Evolutionary conservation across 2,888 invertebrate species (phyloP).

Genomic region (Athalia rosae): DNA sequence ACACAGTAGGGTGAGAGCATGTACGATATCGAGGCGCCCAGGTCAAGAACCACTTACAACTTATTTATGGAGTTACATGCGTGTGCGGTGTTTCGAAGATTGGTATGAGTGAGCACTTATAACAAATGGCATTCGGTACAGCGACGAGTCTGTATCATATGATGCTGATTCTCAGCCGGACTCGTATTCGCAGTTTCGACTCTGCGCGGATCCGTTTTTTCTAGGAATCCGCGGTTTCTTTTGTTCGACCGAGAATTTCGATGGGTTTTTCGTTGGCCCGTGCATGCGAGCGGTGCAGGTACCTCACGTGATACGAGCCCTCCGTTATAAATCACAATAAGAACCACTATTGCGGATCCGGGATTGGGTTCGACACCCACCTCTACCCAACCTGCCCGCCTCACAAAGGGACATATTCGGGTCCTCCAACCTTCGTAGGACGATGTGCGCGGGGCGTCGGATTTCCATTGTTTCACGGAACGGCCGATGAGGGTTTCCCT

Average conservation of each 20-base stretch:
- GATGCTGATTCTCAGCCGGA: not conserved
- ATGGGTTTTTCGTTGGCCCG: not conserved
- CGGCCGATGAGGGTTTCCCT: conserved; percentile 33
- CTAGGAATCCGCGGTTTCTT: not conserved
- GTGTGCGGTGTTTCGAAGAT: not conserved
- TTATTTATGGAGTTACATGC: conserved; percentile 24
- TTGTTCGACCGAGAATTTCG: not conserved
- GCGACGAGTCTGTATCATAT: not conserved
- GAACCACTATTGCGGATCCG: not conserved
- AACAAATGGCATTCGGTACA: conserved; percentile 10
- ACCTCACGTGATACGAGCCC: not conserved
- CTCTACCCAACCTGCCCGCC: too few relatives aligned
- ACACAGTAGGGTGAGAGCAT: not conserved
- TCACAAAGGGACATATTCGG: conserved; percentile 9
- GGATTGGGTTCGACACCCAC: too few relatives aligned
- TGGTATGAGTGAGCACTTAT: conserved; percentile 19
- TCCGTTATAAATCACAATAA: not conserved
- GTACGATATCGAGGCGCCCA: conserved; percentile 20
- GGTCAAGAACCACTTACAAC: conserved; percentile 41
- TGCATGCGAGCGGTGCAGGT: not conserved
- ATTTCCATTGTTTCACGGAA: conserved; percentile 35
- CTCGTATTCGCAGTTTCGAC: not conserved
- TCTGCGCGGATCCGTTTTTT: not conserved
- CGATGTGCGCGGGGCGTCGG: not conserved
- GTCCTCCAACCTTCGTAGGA: not conserved